Evolutionary conservation across 1,140 invertebrate species (phyloP).

Genomic region (Macrobrachium nipponense): DNA sequence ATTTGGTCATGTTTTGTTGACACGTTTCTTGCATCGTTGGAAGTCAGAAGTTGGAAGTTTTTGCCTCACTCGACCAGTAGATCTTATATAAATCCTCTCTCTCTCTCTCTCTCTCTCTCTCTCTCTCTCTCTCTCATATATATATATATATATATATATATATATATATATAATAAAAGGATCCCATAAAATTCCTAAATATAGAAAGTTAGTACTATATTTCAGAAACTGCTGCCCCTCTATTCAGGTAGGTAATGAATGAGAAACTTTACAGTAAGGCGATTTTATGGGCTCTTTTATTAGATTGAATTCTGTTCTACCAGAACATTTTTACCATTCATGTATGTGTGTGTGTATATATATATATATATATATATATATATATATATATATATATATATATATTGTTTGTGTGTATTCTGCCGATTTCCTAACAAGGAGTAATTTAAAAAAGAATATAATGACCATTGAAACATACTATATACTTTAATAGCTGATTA

Average conservation of each 20-base stretch:
- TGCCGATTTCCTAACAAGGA: not conserved
- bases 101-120: slow-evolving; percentile 1
- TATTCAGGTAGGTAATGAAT: too few relatives aligned
- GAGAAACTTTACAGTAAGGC: too few relatives aligned
- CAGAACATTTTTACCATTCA: not conserved
- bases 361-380: not conserved
- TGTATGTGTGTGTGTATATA: not conserved
- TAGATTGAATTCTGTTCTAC: too few relatives aligned
- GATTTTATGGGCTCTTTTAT: too few relatives aligned
- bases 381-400: not conserved
- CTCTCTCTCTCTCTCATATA: not conserved
- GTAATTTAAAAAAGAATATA: not conserved
- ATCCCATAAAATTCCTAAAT: too few relatives aligned
- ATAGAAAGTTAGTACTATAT: too few relatives aligned
- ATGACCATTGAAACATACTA: not conserved
- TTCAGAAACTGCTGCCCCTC: too few relatives aligned
- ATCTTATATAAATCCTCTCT: not conserved
- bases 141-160: not conserved
- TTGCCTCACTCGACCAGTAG: not conserved
- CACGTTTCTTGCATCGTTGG: too few relatives aligned
- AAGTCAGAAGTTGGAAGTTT: too few relatives aligned
- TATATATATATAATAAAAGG: slow-evolving; percentile 9
- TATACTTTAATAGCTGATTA: too few relatives aligned
- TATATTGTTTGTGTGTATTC: not conserved
- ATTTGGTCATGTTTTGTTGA: too few relatives aligned